phyloP scores from a whole-genome alignment of 2,113 vertebrate species.

The Neomonachus schauinslandi region DNA sequence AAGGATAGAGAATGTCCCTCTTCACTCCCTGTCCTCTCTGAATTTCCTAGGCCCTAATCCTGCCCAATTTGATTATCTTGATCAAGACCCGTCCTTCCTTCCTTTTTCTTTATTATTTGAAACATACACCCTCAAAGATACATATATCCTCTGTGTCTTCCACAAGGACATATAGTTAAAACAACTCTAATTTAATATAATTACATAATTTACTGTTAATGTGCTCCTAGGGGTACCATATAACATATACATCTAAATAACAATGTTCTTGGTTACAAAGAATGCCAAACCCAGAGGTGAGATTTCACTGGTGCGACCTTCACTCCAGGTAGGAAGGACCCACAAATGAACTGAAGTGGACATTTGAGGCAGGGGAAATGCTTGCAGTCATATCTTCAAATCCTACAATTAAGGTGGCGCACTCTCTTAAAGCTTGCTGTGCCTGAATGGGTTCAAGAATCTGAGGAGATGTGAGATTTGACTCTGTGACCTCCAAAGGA shows the following conservation, averaged over 20 bases:
- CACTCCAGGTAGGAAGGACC: not conserved
- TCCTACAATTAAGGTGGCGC: not conserved
- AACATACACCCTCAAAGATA: conserved; percentile 1
- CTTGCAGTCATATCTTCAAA: not conserved
- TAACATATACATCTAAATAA: not conserved
- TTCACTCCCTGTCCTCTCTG: not conserved
- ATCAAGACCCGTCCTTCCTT: not conserved
- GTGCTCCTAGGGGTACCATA: not conserved
- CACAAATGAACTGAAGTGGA: not conserved
- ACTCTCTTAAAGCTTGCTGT: not conserved
- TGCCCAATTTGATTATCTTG: not conserved
- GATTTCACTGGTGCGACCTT: not conserved
- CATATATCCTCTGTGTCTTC: not conserved
- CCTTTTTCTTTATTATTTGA: not conserved
- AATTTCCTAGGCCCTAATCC: not conserved
- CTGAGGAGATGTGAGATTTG: not conserved
- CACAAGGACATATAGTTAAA: not conserved
- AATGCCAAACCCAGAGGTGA: not conserved
- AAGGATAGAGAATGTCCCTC: not conserved
- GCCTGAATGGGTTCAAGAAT: not conserved
- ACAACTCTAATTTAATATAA: not conserved
- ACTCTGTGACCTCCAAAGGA: not conserved
- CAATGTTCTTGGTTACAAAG: not conserved
- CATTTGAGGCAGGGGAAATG: not conserved
- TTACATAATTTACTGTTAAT: not conserved